These are phyloP conservation scores for Amblyopsis rosae DNA, from an alignment of 2,113 vertebrate species.

Conservation along the genomic window DNA sequence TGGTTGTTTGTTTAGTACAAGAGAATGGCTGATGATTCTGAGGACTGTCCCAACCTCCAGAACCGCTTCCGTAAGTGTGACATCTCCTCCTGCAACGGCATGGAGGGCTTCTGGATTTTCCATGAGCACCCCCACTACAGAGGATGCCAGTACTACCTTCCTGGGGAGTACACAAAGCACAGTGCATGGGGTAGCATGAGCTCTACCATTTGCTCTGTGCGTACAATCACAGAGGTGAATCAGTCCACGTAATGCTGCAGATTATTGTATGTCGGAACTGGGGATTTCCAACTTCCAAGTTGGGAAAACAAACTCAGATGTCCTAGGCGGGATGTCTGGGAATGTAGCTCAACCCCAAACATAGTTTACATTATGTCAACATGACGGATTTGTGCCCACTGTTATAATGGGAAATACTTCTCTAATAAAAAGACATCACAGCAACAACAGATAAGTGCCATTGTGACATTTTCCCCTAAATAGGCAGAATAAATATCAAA, in stretches of 20 bases:
- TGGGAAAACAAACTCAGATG: too few species aligned
- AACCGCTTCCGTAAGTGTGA: conserved; percentile 19
- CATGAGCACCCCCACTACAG: conserved; percentile 29
- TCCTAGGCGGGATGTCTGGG: too few species aligned
- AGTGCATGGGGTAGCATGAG: conserved; percentile 31
- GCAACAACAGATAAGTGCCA: too few species aligned
- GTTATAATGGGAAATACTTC: too few species aligned
- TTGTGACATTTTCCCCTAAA: too few species aligned
- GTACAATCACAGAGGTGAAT: conserved; percentile 29
- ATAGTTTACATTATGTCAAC: too few species aligned
- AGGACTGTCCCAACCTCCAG: conserved; percentile 34
- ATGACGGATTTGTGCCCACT: too few species aligned
- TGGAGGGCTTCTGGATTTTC: conserved; percentile 42
- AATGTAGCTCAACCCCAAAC: too few species aligned
- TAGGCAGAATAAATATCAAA: too few species aligned
- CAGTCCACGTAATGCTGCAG: not conserved
- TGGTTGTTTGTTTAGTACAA: conserved; percentile 18
- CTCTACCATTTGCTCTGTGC: conserved; percentile 31
- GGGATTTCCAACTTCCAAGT: too few species aligned
- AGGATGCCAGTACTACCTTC: conserved; percentile 24
- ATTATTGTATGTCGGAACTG: too few species aligned
- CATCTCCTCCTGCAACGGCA: conserved; percentile 29
- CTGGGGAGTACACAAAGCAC: conserved; percentile 37
- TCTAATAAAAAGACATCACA: too few species aligned
- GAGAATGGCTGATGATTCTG: conserved; percentile 31